Conservation (phyloP, 1,140 invertebrate species). For the Drosophila nigrodunni region DNA sequence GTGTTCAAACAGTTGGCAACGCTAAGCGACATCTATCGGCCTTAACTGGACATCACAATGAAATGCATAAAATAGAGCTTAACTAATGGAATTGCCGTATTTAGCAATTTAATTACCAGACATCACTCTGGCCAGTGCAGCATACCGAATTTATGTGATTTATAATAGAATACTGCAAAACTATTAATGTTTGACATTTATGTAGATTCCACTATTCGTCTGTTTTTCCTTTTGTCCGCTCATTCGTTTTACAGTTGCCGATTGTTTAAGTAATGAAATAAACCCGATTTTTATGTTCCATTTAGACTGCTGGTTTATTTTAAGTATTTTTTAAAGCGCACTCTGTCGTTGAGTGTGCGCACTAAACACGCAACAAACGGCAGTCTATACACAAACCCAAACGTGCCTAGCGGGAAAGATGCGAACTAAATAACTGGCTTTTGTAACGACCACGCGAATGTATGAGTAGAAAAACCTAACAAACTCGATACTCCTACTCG, state of each 20-base stretch:
- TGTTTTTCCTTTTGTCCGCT: constrained; percentile 3
- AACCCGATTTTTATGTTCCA: constrained; percentile 6
- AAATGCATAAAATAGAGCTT: background rate
- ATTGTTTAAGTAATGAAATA: constrained; percentile 29
- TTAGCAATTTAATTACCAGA: background rate
- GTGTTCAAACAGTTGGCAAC: background rate
- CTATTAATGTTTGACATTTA: background rate
- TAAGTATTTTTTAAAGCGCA: constrained; percentile 32
- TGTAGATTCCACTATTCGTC: background rate
- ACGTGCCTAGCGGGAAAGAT: constrained; percentile 51
- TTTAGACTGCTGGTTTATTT: constrained; percentile 37
- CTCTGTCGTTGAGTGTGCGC: constrained; percentile 67
- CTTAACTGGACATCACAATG: background rate
- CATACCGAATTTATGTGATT: constrained; percentile 8
- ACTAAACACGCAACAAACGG: constrained; percentile 26
- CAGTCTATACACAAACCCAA: constrained; percentile 64
- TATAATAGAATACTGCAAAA: constrained; percentile 1
- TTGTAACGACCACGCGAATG: constrained; percentile 1
- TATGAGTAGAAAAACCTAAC: background rate
- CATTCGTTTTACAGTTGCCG: constrained; percentile 16
- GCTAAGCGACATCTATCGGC: constrained; percentile 8
- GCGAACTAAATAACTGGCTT: constrained; percentile 50
- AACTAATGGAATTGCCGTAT: constrained; percentile 2
- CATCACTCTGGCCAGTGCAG: background rate
- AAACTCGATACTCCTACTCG: background rate